Conservation (phyloP, 2,888 invertebrate species). For the Myathropa florea region DNA sequence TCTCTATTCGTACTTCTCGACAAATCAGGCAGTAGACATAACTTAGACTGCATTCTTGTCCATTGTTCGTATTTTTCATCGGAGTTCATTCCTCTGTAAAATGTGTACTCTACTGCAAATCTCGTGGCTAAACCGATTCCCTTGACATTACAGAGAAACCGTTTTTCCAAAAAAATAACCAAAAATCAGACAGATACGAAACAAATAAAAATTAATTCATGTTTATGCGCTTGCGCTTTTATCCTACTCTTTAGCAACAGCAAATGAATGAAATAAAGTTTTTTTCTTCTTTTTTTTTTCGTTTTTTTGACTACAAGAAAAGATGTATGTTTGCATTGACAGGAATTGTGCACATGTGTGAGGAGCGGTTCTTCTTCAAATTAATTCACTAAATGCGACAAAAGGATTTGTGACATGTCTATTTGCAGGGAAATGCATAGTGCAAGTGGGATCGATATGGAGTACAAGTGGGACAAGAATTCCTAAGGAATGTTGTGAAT, state of each 20-base stretch:
- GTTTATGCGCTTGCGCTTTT: background rate
- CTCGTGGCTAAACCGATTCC: too few relatives aligned
- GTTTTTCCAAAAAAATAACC: background rate
- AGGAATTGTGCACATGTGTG: background rate
- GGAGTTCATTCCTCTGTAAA: too few relatives aligned
- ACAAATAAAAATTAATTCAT: background rate
- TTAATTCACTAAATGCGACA: conserved; percentile 15
- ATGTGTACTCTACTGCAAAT: too few relatives aligned
- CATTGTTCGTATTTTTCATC: too few relatives aligned
- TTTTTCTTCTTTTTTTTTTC: background rate
- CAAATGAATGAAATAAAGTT: background rate
- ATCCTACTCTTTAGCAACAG: background rate
- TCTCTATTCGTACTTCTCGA: too few relatives aligned
- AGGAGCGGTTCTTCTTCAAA: background rate
- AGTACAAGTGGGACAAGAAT: too few relatives aligned
- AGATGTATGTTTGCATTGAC: background rate
- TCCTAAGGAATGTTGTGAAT: too few relatives aligned
- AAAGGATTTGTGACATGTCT: background rate
- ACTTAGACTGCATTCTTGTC: too few relatives aligned
- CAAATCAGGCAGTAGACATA: too few relatives aligned
- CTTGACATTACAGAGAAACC: too few relatives aligned
- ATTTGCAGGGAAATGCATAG: background rate
- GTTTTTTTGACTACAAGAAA: background rate
- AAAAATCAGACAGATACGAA: background rate
- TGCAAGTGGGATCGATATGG: background rate